These are phyloP conservation scores for Poeciliopsis retropinna DNA, from an alignment of 2,113 vertebrate genomes.

Conservation along the genomic window DNA sequence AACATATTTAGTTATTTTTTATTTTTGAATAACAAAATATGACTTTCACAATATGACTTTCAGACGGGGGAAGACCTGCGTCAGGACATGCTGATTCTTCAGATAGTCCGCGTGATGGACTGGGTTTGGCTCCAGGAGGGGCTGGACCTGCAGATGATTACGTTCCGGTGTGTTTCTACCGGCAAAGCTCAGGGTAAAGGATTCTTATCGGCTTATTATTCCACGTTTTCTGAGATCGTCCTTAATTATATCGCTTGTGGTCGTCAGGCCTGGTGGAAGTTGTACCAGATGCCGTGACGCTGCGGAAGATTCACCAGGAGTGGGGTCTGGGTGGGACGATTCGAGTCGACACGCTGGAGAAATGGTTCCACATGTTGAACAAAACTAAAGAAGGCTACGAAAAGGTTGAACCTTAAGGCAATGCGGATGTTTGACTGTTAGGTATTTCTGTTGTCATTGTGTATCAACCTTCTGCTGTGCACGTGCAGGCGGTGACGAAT, in stretches of 20 bases:
- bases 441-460: background rate
- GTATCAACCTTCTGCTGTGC: slow-evolving; percentile 3
- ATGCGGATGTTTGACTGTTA: background rate
- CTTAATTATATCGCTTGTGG: background rate
- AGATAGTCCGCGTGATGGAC: slow-evolving; percentile 94
- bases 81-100: slow-evolving; percentile 97
- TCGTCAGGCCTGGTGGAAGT: slow-evolving; percentile 93
- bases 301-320: slow-evolving; percentile 93
- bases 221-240: background rate
- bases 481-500: slow-evolving; percentile 89
- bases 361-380: slow-evolving; percentile 95
- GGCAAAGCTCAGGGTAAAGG: slow-evolving; percentile 85
- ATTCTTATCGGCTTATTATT: background rate
- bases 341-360: slow-evolving; percentile 90
- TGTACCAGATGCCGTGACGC: slow-evolving; percentile 91
- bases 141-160: slow-evolving; percentile 94
- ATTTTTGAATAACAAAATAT: too few relatives aligned
- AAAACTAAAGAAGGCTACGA: slow-evolving; percentile 89
- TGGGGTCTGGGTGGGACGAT: slow-evolving; percentile 90
- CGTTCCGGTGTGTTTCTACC: slow-evolving; percentile 91
- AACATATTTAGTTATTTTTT: too few relatives aligned
- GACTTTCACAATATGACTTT: background rate
- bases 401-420: slow-evolving; percentile 76
- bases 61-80: slow-evolving; percentile 93
- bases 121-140: slow-evolving; percentile 92